Evolutionary conservation across 2,888 invertebrate species (phyloP).

Genomic region (Cyclophora punctaria): DNA sequence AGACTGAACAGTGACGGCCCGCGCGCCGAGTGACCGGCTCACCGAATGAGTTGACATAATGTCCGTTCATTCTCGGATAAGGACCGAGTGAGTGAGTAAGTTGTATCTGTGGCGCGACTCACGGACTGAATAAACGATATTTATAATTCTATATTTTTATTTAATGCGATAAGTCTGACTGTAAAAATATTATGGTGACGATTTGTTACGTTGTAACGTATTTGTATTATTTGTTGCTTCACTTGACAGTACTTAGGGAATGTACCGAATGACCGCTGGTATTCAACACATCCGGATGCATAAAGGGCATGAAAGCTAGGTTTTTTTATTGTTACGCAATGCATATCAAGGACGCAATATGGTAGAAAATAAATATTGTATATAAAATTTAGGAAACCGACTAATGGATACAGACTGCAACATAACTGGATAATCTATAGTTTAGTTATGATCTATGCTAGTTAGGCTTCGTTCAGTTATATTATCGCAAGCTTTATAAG

Average conservation of each 20-base stretch:
- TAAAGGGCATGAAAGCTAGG: constrained; percentile 66
- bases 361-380: constrained; percentile 75
- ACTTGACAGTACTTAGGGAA: constrained; percentile 63
- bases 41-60: not conserved
- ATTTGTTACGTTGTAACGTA: constrained; percentile 61
- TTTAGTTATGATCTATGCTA: constrained; percentile 70
- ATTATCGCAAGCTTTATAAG: constrained; percentile 66
- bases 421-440: constrained; percentile 64
- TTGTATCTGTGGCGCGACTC: constrained; percentile 6
- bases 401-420: constrained; percentile 69
- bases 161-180: constrained; percentile 73
- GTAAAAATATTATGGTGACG: constrained; percentile 59
- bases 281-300: constrained; percentile 49
- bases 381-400: constrained; percentile 64
- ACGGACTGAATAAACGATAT: constrained; percentile 58
- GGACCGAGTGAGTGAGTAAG: constrained; percentile 2
- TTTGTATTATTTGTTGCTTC: constrained; percentile 63
- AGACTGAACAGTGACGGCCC: not conserved
- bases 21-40: not conserved
- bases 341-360: constrained; percentile 76
- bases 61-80: not conserved
- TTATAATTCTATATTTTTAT: constrained; percentile 73
- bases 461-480: constrained; percentile 66
- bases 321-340: constrained; percentile 76
- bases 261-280: constrained; percentile 37